Base-by-base conservation (phyloP, 1,140 invertebrate species). In the Lordiphosa collinella region DNA sequence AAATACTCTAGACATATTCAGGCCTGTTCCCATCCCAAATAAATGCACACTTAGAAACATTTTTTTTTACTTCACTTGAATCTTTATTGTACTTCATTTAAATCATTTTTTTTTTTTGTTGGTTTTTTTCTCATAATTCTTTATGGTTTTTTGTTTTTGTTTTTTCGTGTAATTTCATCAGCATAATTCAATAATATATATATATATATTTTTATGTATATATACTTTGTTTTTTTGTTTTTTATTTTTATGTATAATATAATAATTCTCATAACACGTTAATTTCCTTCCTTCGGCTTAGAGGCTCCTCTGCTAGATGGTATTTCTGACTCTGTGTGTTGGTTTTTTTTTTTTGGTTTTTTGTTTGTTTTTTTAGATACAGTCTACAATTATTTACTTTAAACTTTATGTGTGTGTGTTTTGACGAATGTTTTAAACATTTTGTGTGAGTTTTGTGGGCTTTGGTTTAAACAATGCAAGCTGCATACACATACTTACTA, bases 41-140 rank as follows among this genome's bases (percentile, higher is more conserved):
- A 29, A 29, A 29, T 2, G 25, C 25, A 29, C 5, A 29, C 25
- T 8, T 2, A n/a, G n/a, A n/a, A n/a, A n/a, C n/a, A 0, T 8
- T 29, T 29, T 5, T 8, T 29, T 68, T 52, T 54, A 68, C 56
- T 57, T 68, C 65, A 68, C 65, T 68, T 68, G 65, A 68, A 68
- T 68, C 59, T 68, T 68, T 68, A 68, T 68, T 68, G 65, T 68
- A 68, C 65, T 68, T 68, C 65, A 68, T 68, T 68, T 68, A 68
- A 68, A 68, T 68, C 64, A 51, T 68, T 66, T 68, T 68, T 22
- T 22, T 22, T 64, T 46, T 59, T 68, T 68, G 41, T 11, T 65
- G 41, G 46, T 52, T 64, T 64, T 67, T 53, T 43, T 51, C 44
- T 57, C 48, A 65, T 62, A 65, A 65, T 51, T 63, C 57, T 44